Base-by-base conservation (phyloP, 2,113 vertebrate species). In the Bubo bubo region DNA sequence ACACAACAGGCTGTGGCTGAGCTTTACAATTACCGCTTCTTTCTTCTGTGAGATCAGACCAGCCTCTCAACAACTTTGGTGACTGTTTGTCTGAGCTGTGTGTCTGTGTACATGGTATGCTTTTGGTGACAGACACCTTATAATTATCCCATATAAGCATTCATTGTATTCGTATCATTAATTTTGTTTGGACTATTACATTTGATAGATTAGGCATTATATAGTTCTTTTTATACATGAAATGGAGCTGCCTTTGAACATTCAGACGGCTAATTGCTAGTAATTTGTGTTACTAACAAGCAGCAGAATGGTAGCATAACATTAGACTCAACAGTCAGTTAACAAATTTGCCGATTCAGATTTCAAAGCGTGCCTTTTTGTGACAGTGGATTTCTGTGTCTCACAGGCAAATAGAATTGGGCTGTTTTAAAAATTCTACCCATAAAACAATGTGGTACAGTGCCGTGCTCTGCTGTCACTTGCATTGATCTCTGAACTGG, bases 271-370 rank as follows among this genome's bases (percentile, higher is more conserved):
- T 98, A 98, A 98, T 98, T 98, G 98, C 98, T 96, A 94, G 98
- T 98, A 98, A 98, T 98, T 98, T 98, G 98, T 98, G 98, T 98
- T 98, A 96, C 98, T 98, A 98, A 98, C 98, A 98, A 98, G 98
- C 98, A 95, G 96, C 98, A 98, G 98, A 98, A 98, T 98, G 97
- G 98, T 97, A 98, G 98, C 98, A 94, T 98, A 98, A 98, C 98
- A 98, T 98, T 98, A 98, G 98, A 92, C 98, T 98, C 98, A 98
- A 98, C 98, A 98, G 98, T 97, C 98, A 98, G 98, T 98, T 98
- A 98, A 98, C 98, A 98, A 98, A 98, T 98, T 95, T 98, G 97
- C 98, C 97, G 98, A 97, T 97, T 98, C 98, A 96, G 97, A 96
- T 97, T 96, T 97, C 95, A 96, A 95, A 96, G 98, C 95, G 2